Percentiles rank a stretch among this genome's conserved stretches.
phyloP scores from a whole-genome alignment of 92 coral and sea anemone genomes.

The Paragorgia papillata region DNA sequence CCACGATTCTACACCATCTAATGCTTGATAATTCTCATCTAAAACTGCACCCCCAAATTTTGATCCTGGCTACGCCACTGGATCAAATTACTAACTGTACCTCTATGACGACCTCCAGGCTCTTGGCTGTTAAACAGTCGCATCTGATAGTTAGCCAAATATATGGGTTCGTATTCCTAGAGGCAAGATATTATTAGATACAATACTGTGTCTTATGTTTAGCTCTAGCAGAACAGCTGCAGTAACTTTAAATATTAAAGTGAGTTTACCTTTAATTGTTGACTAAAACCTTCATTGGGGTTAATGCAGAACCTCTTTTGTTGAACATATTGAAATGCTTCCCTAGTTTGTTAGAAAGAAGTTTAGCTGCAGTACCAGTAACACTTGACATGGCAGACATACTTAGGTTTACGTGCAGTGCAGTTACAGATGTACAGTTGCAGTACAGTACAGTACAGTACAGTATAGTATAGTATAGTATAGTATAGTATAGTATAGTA shows the following conservation, averaged over 20 bases:
- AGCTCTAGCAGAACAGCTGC: not conserved
- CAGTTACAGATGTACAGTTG: too few species aligned
- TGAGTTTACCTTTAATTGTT: constrained; percentile 78
- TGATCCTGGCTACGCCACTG: too few species aligned
- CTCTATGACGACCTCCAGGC: constrained; percentile 30
- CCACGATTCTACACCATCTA: too few species aligned
- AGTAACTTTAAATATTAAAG: not conserved
- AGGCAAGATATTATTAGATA: not conserved
- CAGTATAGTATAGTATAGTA: too few species aligned
- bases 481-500: too few species aligned
- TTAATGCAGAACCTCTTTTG: constrained; percentile 96
- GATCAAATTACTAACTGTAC: too few species aligned
- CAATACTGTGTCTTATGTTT: not conserved
- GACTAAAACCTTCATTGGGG: constrained; percentile 97
- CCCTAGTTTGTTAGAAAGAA: constrained; percentile 58
- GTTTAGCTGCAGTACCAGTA: not conserved
- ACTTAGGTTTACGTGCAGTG: too few species aligned
- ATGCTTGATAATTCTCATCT: too few species aligned
- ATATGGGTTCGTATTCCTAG: constrained; percentile 98
- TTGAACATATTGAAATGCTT: constrained; percentile 93
- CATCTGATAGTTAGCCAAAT: constrained; percentile 92
- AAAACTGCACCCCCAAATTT: too few species aligned
- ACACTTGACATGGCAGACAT: too few species aligned
- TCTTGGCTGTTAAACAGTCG: constrained; percentile 53
- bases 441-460: too few species aligned